Evolutionary conservation across 2,888 invertebrate genomes (phyloP).

Genomic region (Meiosimyza platycephala): DNA sequence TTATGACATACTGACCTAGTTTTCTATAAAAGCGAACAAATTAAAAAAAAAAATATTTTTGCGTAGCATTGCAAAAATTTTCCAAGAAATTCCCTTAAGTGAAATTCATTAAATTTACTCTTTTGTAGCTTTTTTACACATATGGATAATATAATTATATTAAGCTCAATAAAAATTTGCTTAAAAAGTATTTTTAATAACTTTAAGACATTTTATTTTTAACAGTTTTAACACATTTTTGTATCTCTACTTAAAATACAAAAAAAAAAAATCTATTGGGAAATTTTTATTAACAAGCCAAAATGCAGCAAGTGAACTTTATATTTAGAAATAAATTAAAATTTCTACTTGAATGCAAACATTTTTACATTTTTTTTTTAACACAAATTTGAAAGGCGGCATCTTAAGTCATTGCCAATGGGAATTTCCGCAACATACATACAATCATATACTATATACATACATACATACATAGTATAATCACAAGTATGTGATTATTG

Average conservation of each 20-base stretch:
- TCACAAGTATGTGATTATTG: constrained; percentile 7
- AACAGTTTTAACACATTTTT: neutral
- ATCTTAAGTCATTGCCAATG: constrained; percentile 21
- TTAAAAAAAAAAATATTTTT: no score
- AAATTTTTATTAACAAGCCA: neutral
- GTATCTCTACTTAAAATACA: neutral
- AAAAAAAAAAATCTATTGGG: constrained; percentile 7
- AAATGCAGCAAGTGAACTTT: no score
- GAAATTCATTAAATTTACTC: no score
- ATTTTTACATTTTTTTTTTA: no score
- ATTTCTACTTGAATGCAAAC: no score
- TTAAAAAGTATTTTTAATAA: neutral
- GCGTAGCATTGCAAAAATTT: no score
- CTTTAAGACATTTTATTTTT: constrained; percentile 16
- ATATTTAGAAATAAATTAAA: no score
- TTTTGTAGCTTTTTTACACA: no score
- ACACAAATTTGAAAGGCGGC: constrained; percentile 4
- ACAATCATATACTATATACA: neutral
- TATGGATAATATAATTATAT: no score
- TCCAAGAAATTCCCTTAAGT: no score
- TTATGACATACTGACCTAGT: neutral
- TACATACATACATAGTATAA: neutral
- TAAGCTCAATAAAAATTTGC: constrained; percentile 11
- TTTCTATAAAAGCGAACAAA: no score
- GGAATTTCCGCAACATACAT: neutral